These are phyloP conservation scores for Erinaceus europaeus DNA, from an alignment of 2,113 vertebrate species.

Conservation along the genomic window DNA sequence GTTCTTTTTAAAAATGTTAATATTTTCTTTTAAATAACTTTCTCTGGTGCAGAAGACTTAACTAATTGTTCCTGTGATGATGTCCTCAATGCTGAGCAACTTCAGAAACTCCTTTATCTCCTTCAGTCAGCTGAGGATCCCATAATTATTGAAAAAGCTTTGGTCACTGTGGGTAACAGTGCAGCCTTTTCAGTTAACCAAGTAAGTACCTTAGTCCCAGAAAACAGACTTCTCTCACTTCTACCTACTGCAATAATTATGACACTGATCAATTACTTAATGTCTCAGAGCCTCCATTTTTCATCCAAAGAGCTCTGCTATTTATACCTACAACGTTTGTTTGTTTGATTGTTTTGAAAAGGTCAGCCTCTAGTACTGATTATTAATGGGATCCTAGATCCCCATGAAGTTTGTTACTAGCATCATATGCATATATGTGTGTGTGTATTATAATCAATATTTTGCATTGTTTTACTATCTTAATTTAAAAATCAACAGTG, in stretches of 20 bases:
- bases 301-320: background rate
- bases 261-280: background rate
- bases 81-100: slow-evolving; percentile 82
- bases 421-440: background rate
- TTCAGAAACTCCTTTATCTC: slow-evolving; percentile 89
- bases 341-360: slow-evolving; percentile 28
- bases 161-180: slow-evolving; percentile 91
- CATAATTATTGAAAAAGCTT: slow-evolving; percentile 84
- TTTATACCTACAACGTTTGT: background rate
- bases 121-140: slow-evolving; percentile 84
- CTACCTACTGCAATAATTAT: background rate
- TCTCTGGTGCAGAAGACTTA: slow-evolving; percentile 64
- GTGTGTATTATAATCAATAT: background rate
- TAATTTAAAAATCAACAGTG: background rate
- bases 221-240: background rate
- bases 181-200: slow-evolving; percentile 96
- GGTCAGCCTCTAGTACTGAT: background rate
- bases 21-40: background rate
- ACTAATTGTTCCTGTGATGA: slow-evolving; percentile 75
- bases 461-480: background rate
- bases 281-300: slow-evolving; percentile 1
- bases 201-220: slow-evolving; percentile 80
- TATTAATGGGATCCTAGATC: background rate
- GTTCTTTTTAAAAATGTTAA: background rate
- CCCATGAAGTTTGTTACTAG: background rate